Percentiles rank a stretch among this genome's conserved stretches.
Conservation (phyloP, 2,888 invertebrate genomes). For the Ethmia dodecea region DNA sequence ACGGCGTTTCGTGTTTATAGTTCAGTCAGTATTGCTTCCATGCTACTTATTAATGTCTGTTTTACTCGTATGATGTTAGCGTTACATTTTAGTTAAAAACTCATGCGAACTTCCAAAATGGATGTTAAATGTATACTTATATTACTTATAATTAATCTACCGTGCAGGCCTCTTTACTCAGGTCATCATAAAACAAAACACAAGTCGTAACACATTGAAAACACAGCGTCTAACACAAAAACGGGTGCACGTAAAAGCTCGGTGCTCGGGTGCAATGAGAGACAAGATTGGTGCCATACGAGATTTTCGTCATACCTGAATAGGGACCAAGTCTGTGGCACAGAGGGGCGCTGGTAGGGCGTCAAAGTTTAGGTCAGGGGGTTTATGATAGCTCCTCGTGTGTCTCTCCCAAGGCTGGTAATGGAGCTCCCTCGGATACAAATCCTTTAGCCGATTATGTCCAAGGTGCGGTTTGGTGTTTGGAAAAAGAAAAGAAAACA, state of each 20-base stretch:
- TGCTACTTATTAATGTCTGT: too few species aligned
- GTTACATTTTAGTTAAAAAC: too few species aligned
- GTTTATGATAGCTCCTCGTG: constrained; percentile 77
- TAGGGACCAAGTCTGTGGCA: constrained; percentile 72
- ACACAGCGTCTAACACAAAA: constrained; percentile 41
- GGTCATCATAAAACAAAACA: constrained; percentile 18
- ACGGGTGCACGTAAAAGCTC: constrained; percentile 64
- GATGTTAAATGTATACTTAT: not conserved
- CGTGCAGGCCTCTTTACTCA: constrained; percentile 38
- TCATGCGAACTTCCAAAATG: too few species aligned
- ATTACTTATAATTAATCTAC: constrained; percentile 31
- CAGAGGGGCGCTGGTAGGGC: constrained; percentile 68
- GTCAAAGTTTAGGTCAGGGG: constrained; percentile 75
- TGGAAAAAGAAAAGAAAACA: constrained; percentile 74
- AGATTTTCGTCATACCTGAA: constrained; percentile 69
- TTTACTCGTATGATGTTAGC: too few species aligned
- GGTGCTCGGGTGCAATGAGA: constrained; percentile 61
- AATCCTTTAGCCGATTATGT: constrained; percentile 72
- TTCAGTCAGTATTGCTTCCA: too few species aligned
- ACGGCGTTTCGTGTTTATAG: too few species aligned
- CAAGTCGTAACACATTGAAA: constrained; percentile 41
- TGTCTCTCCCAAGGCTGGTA: constrained; percentile 85
- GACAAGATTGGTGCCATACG: constrained; percentile 55
- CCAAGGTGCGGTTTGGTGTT: constrained; percentile 76
- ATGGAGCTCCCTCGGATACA: constrained; percentile 76